Evolutionary conservation across 2,797 vertebrate genomes (phyloP).

Genomic region (Setipinna tenuifilis): DNA sequence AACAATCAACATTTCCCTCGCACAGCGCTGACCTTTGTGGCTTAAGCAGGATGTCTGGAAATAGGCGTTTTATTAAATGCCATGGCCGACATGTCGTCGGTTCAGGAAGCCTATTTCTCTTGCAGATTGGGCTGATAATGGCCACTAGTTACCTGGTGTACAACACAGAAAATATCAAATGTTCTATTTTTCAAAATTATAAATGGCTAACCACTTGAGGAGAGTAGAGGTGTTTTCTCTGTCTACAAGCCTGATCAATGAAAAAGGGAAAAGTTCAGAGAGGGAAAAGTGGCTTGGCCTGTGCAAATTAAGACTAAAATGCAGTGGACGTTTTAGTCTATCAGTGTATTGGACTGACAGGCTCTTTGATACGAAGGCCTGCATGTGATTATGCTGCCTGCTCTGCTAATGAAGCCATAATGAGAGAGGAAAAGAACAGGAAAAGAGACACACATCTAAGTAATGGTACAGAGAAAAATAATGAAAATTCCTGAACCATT

Average conservation of each 20-base stretch:
- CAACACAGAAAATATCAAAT: neutral
- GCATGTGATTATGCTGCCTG: slow-evolving; percentile 36
- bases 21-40: slow-evolving; percentile 4
- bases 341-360: slow-evolving; percentile 31
- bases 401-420: slow-evolving; percentile 47
- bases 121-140: slow-evolving; percentile 1
- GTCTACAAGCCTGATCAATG: neutral
- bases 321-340: neutral
- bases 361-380: slow-evolving; percentile 29
- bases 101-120: neutral
- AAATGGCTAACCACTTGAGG: neutral
- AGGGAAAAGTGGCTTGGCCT: neutral
- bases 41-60: slow-evolving; percentile 12
- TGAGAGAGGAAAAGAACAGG: slow-evolving; percentile 9
- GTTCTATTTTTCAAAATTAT: slow-evolving; percentile 18
- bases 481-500: neutral
- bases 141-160: slow-evolving; percentile 6
- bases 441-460: neutral
- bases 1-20: slow-evolving; percentile 31
- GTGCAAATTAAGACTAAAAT: neutral
- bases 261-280: neutral
- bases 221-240: neutral
- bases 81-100: neutral
- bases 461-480: neutral
- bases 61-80: slow-evolving; percentile 3